Conservation (phyloP, 92 coral and sea anemone species). For the Zoanthus sansibaricus region DNA sequence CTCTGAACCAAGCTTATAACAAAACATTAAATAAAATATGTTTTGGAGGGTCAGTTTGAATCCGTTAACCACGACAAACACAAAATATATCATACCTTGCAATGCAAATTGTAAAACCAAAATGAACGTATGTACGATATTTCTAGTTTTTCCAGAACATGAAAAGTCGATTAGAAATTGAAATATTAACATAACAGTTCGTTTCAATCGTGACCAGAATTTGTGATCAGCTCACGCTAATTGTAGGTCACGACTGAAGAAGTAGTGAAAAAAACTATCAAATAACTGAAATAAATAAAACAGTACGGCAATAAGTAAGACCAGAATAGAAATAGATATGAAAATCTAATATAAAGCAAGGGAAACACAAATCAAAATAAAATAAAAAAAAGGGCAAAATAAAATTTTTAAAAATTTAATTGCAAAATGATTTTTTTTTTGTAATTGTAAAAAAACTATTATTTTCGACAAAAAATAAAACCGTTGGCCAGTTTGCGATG, state of each 20-base stretch:
- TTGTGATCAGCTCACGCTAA: neutral
- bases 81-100: neutral
- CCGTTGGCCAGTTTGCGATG: too few relatives aligned
- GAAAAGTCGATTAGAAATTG: too few relatives aligned
- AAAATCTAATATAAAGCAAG: too few relatives aligned
- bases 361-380: too few relatives aligned
- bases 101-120: neutral
- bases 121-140: neutral
- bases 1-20: neutral
- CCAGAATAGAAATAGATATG: too few relatives aligned
- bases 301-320: too few relatives aligned
- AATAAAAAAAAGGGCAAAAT: too few relatives aligned
- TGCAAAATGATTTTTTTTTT: too few relatives aligned
- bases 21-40: neutral
- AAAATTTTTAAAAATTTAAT: too few relatives aligned
- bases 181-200: too few relatives aligned
- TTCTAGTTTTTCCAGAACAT: neutral
- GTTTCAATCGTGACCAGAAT: neutral
- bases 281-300: neutral
- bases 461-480: too few relatives aligned
- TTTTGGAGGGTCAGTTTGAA: neutral
- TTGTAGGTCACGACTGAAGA: conserved; percentile 11
- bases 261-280: neutral
- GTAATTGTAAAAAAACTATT: too few relatives aligned
- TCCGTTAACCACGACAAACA: neutral